Evolutionary conservation across 1,140 invertebrate species (phyloP).

Genomic region (Ceratitis capitata): DNA sequence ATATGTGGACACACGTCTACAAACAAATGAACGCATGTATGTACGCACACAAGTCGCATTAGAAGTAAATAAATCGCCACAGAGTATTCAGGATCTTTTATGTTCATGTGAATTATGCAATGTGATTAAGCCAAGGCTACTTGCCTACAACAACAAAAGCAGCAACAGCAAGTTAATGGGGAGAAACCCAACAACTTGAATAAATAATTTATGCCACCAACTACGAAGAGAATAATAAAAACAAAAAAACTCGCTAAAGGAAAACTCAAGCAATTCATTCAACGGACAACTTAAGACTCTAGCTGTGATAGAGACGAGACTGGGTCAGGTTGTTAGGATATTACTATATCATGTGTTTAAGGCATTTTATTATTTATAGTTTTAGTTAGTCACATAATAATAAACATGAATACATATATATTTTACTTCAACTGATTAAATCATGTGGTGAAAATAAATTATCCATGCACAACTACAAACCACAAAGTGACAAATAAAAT

Average conservation of each 20-base stretch:
- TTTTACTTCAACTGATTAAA: no score
- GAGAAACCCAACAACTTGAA: no score
- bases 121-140: background rate
- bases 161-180: no score
- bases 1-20: background rate
- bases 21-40: background rate
- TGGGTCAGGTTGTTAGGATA: no score
- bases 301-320: no score
- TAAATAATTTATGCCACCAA: background rate
- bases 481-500: background rate
- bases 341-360: no score
- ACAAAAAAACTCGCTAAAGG: background rate
- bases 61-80: background rate
- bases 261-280: background rate
- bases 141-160: background rate
- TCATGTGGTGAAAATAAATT: no score
- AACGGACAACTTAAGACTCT: no score
- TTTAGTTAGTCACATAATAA: no score
- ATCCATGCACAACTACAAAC: background rate
- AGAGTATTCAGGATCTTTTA: background rate
- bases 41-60: background rate
- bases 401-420: no score
- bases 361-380: no score
- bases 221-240: no score
- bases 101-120: background rate